Conservation (phyloP, 2,797 vertebrate species). For the Euphonia xanthogaster region DNA sequence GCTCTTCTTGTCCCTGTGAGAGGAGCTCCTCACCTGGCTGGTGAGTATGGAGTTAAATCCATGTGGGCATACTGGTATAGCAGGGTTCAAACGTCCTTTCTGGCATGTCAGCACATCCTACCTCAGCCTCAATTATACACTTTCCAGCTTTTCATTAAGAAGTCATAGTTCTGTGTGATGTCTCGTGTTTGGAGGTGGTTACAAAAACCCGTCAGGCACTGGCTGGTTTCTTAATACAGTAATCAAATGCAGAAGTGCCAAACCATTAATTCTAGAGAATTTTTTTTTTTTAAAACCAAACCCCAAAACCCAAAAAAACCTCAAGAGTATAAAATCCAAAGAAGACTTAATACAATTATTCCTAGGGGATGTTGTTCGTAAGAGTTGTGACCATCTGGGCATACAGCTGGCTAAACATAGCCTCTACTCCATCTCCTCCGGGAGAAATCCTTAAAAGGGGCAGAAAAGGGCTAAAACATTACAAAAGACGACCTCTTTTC, state of each 20-base stretch:
- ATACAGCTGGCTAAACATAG: conserved; percentile 61
- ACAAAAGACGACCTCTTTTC: conserved; percentile 51
- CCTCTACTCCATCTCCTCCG: conserved; percentile 48
- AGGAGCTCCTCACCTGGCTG: neutral
- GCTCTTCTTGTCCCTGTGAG: neutral
- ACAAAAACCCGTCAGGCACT: neutral
- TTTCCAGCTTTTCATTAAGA: conserved; percentile 55
- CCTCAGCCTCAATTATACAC: conserved; percentile 20
- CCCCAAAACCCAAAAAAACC: neutral
- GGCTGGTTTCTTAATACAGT: conserved; percentile 6
- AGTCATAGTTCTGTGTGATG: conserved; percentile 25
- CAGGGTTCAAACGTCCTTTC: conserved; percentile 54
- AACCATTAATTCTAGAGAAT: neutral
- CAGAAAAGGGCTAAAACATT: conserved; percentile 65
- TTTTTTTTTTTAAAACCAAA: neutral
- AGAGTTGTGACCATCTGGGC: conserved; percentile 70
- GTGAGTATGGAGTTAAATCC: neutral
- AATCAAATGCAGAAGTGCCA: neutral
- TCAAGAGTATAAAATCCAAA: neutral
- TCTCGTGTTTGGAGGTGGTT: conserved; percentile 2
- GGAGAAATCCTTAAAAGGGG: conserved; percentile 58
- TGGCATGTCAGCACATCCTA: conserved; percentile 26
- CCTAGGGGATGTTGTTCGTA: conserved; percentile 26
- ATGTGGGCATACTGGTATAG: neutral
- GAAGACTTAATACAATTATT: conserved; percentile 50